Conservation (phyloP, 92 coral and sea anemone species). For the Parazoanthus swiftii region DNA sequence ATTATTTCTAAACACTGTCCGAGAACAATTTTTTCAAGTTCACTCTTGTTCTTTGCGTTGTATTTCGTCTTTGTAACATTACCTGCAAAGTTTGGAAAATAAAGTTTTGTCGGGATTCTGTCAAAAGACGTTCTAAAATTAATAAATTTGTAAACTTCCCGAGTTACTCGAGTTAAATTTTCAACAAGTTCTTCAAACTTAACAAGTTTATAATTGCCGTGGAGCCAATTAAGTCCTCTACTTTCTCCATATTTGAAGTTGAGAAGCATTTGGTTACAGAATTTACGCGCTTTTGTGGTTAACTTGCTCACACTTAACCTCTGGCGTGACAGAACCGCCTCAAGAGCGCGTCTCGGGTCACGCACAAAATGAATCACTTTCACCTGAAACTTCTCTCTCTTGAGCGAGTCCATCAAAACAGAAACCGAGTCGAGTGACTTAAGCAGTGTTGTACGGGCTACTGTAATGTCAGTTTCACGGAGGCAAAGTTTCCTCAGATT, state of each 20-base stretch:
- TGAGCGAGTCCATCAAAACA: constrained; percentile 36
- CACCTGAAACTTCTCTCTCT: constrained; percentile 17
- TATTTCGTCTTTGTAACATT: not conserved
- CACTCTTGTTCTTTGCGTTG: not conserved
- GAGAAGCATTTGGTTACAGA: constrained; percentile 33
- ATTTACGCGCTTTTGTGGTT: constrained; percentile 24
- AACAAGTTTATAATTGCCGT: constrained; percentile 34
- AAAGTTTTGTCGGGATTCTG: not conserved
- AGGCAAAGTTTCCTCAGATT: constrained; percentile 18
- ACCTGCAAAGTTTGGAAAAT: not conserved
- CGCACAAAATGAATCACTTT: constrained; percentile 59
- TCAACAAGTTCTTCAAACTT: constrained; percentile 26
- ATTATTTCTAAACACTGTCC: constrained; percentile 18
- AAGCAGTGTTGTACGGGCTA: constrained; percentile 43
- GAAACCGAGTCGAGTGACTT: constrained; percentile 53
- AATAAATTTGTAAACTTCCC: constrained; percentile 17
- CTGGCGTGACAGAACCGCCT: constrained; percentile 3
- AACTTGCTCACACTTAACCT: constrained; percentile 1
- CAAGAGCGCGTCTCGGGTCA: constrained; percentile 45
- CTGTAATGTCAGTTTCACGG: constrained; percentile 20
- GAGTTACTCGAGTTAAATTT: constrained; percentile 6
- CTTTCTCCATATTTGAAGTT: constrained; percentile 30
- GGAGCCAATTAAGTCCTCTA: constrained; percentile 24
- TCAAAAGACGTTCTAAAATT: not conserved
- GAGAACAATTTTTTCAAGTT: constrained; percentile 1